Base-by-base conservation (phyloP, 2,888 invertebrate species). In the Rhamphomyia laevipes region DNA sequence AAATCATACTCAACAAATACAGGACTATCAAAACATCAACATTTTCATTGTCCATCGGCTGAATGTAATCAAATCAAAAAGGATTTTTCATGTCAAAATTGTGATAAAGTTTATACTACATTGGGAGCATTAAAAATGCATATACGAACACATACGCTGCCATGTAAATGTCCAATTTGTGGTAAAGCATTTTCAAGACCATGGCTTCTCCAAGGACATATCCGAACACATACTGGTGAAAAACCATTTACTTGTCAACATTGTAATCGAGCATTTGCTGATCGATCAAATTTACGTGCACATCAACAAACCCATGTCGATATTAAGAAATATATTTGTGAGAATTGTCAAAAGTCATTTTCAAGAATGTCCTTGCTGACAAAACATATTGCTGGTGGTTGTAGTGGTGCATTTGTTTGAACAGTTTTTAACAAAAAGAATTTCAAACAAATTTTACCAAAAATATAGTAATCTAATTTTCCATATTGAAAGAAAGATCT, bases 1-100 rank as follows among this genome's bases (percentile, higher is more conserved):
- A 94, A 95, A 68, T 90, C 90, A 54, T 96, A 96, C 73, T 92
- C 94, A 1, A 96, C 96, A 1, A 90, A 88, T 64, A 92, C 93
- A 45, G 96, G 95, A 1, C 76, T 96, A 15, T 86, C 91, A 2
- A 96, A 96, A 70, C 96, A 96, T 66, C 84, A 89, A 53, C 93
- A 95, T 68, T 93, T 93, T 72, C 95, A 96, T 63, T 95, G 95
- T 68, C 84, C 87, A 1, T 88, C 88, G 1, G 82, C 87, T 53
- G 82, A 82, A 54, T 86, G 85, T 46, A 84, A 86, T 55, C 78
- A 83, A 45, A 85, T 90, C 47, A 84, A 91, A 68, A 93, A 92
- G 69, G 84, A 88, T 37, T 66, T 67, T 49, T 57, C 63, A 15
- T 69, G 68, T 42, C 60, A 68, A 42, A 63, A 66, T 16, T 69